A percentile compares a stretch with the other conserved stretches of the same genome.
Evolutionary conservation across 2,113 vertebrate genomes (phyloP).

Genomic region (Zosterops japonicus): DNA sequence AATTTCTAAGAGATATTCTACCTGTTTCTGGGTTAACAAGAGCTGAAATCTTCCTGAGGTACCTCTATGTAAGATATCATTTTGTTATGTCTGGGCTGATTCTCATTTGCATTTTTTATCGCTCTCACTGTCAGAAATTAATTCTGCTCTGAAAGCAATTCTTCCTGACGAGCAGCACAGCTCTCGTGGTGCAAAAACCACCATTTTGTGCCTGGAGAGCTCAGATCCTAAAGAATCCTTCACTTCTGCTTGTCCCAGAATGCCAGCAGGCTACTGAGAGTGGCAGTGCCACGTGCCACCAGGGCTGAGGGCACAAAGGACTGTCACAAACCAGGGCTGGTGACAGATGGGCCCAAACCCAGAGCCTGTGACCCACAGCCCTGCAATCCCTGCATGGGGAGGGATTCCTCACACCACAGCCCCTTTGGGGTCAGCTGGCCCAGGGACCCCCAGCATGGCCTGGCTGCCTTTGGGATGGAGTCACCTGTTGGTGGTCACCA

Average conservation of each 20-base stretch:
- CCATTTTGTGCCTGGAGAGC: background rate
- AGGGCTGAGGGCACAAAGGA: background rate
- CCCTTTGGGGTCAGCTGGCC: background rate
- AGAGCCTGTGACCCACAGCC: rapidly evolving
- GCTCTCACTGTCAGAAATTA: conserved; percentile 1
- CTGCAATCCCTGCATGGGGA: background rate
- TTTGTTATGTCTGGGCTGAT: background rate
- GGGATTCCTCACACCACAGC: rapidly evolving
- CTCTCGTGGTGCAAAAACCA: background rate
- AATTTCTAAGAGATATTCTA: background rate
- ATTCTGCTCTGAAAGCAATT: background rate
- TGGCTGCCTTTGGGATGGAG: background rate
- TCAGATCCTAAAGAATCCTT: background rate
- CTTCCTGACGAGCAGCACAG: background rate
- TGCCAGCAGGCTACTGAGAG: background rate
- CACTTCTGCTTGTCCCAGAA: background rate
- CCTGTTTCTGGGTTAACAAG: conserved; percentile 1
- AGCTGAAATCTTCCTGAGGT: background rate
- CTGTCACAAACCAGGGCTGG: background rate
- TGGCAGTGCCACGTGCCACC: rapidly evolving
- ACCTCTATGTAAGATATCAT: background rate
- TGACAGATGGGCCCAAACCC: background rate
- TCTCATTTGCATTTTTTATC: conserved; percentile 46
- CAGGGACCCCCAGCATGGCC: background rate
- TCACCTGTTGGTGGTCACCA: background rate